Evolutionary conservation across 1,140 invertebrate species (phyloP), one percentile per base, ranked within the genome.

Genomic region (Drosophila sechellia): DNA sequence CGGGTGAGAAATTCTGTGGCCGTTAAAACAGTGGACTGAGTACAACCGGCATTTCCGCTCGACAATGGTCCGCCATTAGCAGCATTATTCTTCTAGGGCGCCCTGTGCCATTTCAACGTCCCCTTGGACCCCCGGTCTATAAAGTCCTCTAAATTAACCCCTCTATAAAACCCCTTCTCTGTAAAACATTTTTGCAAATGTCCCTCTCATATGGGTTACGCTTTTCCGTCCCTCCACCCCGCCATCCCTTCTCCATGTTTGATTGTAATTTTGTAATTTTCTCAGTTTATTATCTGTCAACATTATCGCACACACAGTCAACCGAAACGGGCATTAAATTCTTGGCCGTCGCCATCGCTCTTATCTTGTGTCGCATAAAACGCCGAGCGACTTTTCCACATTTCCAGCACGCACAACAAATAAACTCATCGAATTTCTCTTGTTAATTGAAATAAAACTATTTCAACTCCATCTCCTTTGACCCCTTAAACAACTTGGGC

Each of bases 361-460:
- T 87, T 87, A 87, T 87, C 83, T 87, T 77, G 84, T 87, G 75
- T 87, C 84, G 79, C 83, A 87, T 87, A 83, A 87, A 87, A 87
- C 71, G 81, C 81, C 65, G 37, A 63, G 17, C 17, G 25, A 77
- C n/a, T 65, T 65, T 45, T 64, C 31, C 61, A 31, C 25, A 25
- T 46, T 43, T 35, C 39, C 52, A 49, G 48, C 45, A 71, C 65
- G 45, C 56, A 71, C 78, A 81, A 77, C 81, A 87, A 87, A 87
- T 89, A 87, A 89, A 87, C 83, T 89, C 83, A 87, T 87, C 83
- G 83, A 87, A 89, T 87, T 87, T 87, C 83, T 87, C 84, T 83
- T 87, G 84, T 87, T 87, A 87, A 87, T 87, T 87, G 83, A 87
- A 87, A 87, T 87, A 87, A 86, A 86, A 87, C 83, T 87, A 87